phyloP scores from a whole-genome alignment of 2,113 vertebrate species.

The Pachycephala philippinensis region DNA sequence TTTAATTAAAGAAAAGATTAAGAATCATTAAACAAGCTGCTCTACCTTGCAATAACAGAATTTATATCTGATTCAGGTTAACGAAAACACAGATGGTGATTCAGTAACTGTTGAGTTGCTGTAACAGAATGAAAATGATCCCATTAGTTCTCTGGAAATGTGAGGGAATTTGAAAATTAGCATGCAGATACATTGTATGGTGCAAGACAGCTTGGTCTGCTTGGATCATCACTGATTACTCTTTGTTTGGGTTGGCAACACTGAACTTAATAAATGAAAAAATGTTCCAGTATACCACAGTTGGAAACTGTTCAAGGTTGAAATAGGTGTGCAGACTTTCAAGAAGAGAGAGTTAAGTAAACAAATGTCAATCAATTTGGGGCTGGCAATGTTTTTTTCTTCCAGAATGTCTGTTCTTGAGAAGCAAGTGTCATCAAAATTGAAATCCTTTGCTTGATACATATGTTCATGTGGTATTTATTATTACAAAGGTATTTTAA shows the following conservation, averaged over 20 bases:
- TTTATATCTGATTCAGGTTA: slow-evolving; percentile 99
- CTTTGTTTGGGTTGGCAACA: slow-evolving; percentile 88
- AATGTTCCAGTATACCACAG: slow-evolving; percentile 83
- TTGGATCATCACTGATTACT: slow-evolving; percentile 86
- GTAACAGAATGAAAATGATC: slow-evolving; percentile 99
- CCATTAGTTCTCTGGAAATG: slow-evolving; percentile 95
- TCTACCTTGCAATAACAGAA: slow-evolving; percentile 99
- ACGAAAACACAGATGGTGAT: slow-evolving; percentile 99
- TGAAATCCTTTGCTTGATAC: slow-evolving; percentile 69
- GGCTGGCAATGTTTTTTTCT: slow-evolving; percentile 67
- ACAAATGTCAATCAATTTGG: slow-evolving; percentile 83
- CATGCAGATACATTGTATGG: slow-evolving; percentile 85
- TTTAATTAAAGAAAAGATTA: slow-evolving; percentile 99
- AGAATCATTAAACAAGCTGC: slow-evolving; percentile 99
- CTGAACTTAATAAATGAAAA: slow-evolving; percentile 85
- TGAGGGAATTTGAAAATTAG: slow-evolving; percentile 86
- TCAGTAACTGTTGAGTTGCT: slow-evolving; percentile 99
- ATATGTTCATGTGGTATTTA: slow-evolving; percentile 72
- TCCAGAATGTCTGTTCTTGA: slow-evolving; percentile 75
- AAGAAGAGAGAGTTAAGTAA: slow-evolving; percentile 82
- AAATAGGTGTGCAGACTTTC: slow-evolving; percentile 86
- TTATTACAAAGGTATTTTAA: slow-evolving; percentile 74
- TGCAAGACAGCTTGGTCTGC: slow-evolving; percentile 82
- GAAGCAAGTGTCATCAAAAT: slow-evolving; percentile 76
- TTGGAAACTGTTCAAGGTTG: slow-evolving; percentile 87